These are phyloP conservation scores for Trinectes maculatus DNA, from an alignment of 2,113 vertebrate species.

Conservation along the genomic window DNA sequence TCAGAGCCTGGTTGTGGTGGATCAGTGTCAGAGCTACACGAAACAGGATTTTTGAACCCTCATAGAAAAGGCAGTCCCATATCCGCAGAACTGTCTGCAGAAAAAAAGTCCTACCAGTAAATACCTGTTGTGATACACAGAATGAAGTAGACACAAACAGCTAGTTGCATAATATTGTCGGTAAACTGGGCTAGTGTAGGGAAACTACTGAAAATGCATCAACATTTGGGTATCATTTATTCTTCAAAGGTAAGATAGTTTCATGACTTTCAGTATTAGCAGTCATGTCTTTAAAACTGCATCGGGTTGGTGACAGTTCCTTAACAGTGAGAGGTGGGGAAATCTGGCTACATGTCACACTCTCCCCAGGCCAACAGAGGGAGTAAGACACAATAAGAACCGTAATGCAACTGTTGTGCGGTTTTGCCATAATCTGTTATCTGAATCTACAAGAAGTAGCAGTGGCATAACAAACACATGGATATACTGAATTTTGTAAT, in stretches of 20 bases:
- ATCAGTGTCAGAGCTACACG: constrained; percentile 94
- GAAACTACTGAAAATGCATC: neutral
- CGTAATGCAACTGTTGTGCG: neutral
- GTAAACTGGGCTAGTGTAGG: too few species aligned
- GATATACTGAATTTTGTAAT: too few species aligned
- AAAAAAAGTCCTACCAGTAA: neutral
- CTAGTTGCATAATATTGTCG: too few species aligned
- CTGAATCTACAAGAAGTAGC: neutral
- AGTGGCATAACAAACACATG: too few species aligned
- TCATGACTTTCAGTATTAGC: neutral
- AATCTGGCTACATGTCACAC: neutral
- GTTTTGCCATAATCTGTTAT: neutral
- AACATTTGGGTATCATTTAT: neutral
- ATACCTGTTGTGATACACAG: neutral
- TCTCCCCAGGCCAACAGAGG: neutral
- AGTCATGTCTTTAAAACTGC: neutral
- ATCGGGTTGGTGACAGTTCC: neutral
- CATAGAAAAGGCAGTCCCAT: constrained; percentile 97
- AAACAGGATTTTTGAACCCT: constrained; percentile 97
- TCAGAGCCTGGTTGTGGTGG: constrained; percentile 87
- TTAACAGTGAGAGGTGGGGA: neutral
- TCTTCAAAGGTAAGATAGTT: neutral
- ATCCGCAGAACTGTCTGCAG: constrained; percentile 93
- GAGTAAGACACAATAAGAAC: constrained; percentile 1
- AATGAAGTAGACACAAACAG: neutral